Percentiles rank a stretch among this genome's conserved stretches.
Evolutionary conservation across 2,888 invertebrate species (phyloP).

Genomic region (Diabrotica balteata): DNA sequence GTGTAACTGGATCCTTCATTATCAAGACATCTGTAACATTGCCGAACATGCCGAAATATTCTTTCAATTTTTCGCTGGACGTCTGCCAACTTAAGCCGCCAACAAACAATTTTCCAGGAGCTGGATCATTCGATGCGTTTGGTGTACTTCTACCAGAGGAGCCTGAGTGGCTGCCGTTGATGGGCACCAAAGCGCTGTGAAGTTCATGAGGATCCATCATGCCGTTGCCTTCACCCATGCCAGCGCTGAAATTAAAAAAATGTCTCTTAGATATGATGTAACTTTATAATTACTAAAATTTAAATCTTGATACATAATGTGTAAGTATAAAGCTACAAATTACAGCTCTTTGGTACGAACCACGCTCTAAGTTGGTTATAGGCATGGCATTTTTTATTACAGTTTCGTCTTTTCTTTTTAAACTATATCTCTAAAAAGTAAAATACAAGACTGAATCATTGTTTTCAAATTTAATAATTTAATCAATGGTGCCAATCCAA

Average conservation of each 20-base stretch:
- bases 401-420: too few relatives aligned
- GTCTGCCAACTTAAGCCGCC: slow-evolving; percentile 95
- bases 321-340: too few relatives aligned
- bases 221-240: slow-evolving; percentile 64
- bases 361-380: too few relatives aligned
- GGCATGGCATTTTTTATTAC: too few relatives aligned
- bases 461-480: too few relatives aligned
- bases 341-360: too few relatives aligned
- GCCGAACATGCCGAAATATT: slow-evolving; percentile 92
- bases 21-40: slow-evolving; percentile 90
- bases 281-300: too few relatives aligned
- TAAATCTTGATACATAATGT: too few relatives aligned
- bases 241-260: slow-evolving; percentile 57
- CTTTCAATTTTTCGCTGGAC: slow-evolving; percentile 88
- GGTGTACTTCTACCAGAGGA: slow-evolving; percentile 82
- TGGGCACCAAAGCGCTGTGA: slow-evolving; percentile 56
- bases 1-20: slow-evolving; percentile 93
- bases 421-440: too few relatives aligned
- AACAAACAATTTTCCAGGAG: slow-evolving; percentile 87
- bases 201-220: slow-evolving; percentile 63
- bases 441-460: too few relatives aligned
- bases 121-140: slow-evolving; percentile 70
- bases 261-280: not conserved
- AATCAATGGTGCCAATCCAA: too few relatives aligned
- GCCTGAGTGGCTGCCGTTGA: slow-evolving; percentile 64